Conservation (phyloP, 2,888 invertebrate genomes). For the Macroteleia sp. region DNA sequence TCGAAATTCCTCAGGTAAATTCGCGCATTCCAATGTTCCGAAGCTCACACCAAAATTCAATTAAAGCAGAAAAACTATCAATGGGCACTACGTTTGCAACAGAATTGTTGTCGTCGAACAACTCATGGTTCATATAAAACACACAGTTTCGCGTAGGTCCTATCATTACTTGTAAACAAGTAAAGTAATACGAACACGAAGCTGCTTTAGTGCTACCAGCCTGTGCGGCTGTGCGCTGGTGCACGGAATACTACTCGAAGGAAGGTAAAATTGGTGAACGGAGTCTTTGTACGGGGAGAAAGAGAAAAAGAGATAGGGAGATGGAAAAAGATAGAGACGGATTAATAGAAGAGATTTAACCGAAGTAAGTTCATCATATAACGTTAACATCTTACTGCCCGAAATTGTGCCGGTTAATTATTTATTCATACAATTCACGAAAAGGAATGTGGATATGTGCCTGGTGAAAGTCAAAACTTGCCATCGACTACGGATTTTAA, state of each 20-base stretch:
- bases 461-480: conserved; percentile 44
- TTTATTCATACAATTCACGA: conserved; percentile 40
- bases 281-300: conserved; percentile 54
- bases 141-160: conserved; percentile 34
- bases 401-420: conserved; percentile 50
- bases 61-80: background rate
- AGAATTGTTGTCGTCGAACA: background rate
- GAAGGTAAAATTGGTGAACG: conserved; percentile 62
- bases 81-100: conserved; percentile 17
- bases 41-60: conserved; percentile 13
- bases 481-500: conserved; percentile 13
- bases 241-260: conserved; percentile 61
- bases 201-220: conserved; percentile 47
- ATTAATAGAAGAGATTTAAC: conserved; percentile 20
- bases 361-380: conserved; percentile 42
- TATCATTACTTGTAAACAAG: conserved; percentile 33
- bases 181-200: background rate
- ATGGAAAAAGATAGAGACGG: conserved; percentile 29
- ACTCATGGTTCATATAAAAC: conserved; percentile 31
- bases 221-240: conserved; percentile 60
- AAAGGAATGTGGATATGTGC: conserved; percentile 24
- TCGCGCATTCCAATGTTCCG: conserved; percentile 54
- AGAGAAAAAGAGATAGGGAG: conserved; percentile 35
- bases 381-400: conserved; percentile 45
- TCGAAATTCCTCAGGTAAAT: conserved; percentile 50